A percentile compares a stretch with the other conserved stretches of the same genome.
Conservation (phyloP, 2,888 invertebrate genomes). For the Muschampia staudingeri region DNA sequence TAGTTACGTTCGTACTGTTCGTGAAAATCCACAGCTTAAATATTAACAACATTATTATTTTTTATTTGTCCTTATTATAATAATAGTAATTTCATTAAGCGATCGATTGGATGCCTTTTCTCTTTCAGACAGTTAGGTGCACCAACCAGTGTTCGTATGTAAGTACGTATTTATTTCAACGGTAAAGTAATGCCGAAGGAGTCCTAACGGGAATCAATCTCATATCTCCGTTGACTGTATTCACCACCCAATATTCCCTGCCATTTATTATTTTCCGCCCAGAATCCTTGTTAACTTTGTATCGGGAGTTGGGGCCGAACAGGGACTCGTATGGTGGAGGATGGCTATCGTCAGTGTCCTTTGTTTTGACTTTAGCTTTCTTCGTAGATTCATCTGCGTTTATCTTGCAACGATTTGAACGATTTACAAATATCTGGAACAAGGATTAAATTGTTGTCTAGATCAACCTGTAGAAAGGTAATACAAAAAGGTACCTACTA, state of each 20-base stretch:
- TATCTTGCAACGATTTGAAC: conserved; percentile 69
- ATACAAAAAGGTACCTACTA: too few species aligned
- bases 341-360: conserved; percentile 79
- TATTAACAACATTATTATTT: too few species aligned
- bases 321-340: conserved; percentile 93
- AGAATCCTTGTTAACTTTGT: conserved; percentile 76
- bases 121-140: too few species aligned
- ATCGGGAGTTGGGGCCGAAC: conserved; percentile 84
- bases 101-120: too few species aligned
- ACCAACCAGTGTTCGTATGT: neutral
- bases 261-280: conserved; percentile 93
- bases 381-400: conserved; percentile 61
- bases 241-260: conserved; percentile 94
- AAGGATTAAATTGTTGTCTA: neutral
- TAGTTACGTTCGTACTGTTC: too few species aligned
- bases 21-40: too few species aligned
- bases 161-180: conserved; percentile 38
- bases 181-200: conserved; percentile 95
- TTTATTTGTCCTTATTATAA: too few species aligned
- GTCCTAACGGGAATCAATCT: conserved; percentile 94
- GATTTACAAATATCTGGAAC: conserved; percentile 78
- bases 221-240: conserved; percentile 92
- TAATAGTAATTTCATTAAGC: too few species aligned
- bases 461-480: too few species aligned
- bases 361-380: conserved; percentile 37